These are phyloP conservation scores for Cheilosia pagana DNA, from an alignment of 2,888 invertebrate species.

Conservation along the genomic window DNA sequence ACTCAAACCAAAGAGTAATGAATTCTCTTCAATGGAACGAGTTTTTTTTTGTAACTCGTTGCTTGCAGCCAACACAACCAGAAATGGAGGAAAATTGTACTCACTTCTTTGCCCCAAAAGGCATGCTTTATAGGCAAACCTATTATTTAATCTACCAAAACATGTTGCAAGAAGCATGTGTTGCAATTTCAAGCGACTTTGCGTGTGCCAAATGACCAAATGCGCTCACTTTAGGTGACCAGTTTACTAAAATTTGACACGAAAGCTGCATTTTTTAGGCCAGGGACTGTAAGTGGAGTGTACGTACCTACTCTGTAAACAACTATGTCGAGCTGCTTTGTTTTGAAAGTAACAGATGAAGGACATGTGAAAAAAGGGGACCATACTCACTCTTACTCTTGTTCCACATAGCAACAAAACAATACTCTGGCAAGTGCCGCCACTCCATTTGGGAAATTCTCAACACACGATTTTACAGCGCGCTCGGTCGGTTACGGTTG, in stretches of 20 bases:
- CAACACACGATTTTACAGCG: conserved; percentile 19
- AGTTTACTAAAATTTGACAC: conserved; percentile 35
- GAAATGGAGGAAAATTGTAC: conserved; percentile 17
- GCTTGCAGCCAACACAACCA: conserved; percentile 10
- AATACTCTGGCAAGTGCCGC: conserved; percentile 16
- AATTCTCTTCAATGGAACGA: conserved; percentile 2
- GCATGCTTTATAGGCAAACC: conserved; percentile 18
- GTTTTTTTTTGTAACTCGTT: conserved; percentile 9
- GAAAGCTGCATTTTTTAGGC: conserved; percentile 38
- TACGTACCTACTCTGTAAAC: background rate
- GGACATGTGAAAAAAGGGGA: conserved; percentile 36
- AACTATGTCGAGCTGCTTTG: background rate
- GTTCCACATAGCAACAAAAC: conserved; percentile 24
- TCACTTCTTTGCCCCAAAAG: conserved; percentile 16
- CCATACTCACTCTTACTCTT: conserved; percentile 43
- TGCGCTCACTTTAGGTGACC: conserved; percentile 30
- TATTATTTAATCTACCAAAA: conserved; percentile 60
- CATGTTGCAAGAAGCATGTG: conserved; percentile 61
- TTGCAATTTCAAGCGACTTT: conserved; percentile 20
- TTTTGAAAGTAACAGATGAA: conserved; percentile 40
- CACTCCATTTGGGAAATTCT: conserved; percentile 37
- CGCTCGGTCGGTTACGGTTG: background rate
- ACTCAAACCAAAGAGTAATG: conserved; percentile 4
- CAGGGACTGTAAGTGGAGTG: conserved; percentile 44
- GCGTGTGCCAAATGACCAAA: conserved; percentile 48